phyloP scores from a whole-genome alignment of 2,888 invertebrate species.

The Seira sanloemensis region DNA sequence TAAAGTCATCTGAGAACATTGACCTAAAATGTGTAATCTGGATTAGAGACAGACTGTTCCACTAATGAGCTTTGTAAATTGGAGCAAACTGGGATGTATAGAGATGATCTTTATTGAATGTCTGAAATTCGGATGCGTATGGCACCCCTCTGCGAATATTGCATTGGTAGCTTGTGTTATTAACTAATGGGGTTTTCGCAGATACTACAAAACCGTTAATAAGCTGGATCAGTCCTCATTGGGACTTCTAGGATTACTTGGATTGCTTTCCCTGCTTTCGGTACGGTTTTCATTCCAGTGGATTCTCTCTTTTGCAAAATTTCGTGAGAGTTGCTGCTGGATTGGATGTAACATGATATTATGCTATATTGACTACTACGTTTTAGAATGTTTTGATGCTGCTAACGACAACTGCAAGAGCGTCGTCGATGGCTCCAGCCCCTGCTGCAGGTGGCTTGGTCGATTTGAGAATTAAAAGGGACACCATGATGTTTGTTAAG shows the following conservation, averaged over 20 bases:
- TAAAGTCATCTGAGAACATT: neutral
- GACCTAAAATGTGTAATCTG: conserved; percentile 25
- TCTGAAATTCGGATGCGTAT: no score
- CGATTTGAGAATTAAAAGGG: conserved; percentile 23
- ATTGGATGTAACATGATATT: no score
- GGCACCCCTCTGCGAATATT: neutral
- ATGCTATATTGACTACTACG: neutral
- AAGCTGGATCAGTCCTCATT: conserved; percentile 66
- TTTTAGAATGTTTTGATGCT: conserved; percentile 65
- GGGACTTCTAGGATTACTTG: conserved; percentile 68
- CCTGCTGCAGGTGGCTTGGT: conserved; percentile 18
- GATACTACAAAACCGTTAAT: conserved; percentile 61
- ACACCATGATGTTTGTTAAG: conserved; percentile 41
- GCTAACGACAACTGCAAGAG: conserved; percentile 55
- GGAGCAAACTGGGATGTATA: no score
- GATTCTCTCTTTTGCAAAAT: no score
- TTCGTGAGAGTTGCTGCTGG: no score
- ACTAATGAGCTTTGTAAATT: no score
- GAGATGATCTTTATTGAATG: no score
- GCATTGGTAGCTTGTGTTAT: neutral
- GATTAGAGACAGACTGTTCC: neutral
- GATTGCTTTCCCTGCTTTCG: conserved; percentile 67
- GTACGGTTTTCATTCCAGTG: conserved; percentile 43
- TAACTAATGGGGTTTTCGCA: neutral
- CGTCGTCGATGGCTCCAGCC: conserved; percentile 22